Base-by-base conservation (phyloP, 2,888 invertebrate genomes). In the Rotaria socialis region DNA sequence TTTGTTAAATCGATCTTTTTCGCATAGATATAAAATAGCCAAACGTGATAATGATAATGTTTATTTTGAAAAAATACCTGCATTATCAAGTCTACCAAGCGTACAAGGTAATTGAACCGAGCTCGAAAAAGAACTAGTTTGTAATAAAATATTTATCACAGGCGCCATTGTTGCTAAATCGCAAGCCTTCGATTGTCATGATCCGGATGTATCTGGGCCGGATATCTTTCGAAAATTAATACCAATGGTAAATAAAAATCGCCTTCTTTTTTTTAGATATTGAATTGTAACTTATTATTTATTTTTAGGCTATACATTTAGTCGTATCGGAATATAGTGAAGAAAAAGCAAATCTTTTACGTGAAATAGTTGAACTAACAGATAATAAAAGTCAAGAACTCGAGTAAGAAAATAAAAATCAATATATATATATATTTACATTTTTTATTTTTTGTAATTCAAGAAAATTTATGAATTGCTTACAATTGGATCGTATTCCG, bases 31-130 rank as follows among this genome's bases (percentile, higher is more conserved):
- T 86, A 96, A 96, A 90, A 95, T 95, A 55, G 96, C 96, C 0
- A 95, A 95, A 91, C 96, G 96, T 92, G 97, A 97, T 91, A 97
- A 97, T 91, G 97, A 97, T 91, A 96, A 96, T 90, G 96, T 97
- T 87, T 97, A 97, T 89, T 96, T 97, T 89, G 97, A 97, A 90
- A 94, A 96, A 89, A 95, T 98, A 0, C 96, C 97, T 0, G 94
- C 95, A 67, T 92, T 94, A 86, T 94, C 95, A 87, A 92, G 94
- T 58, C 92, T 97, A 85, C 93, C 94, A 2, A 95, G 10, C 11
- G 8, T 80, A 47, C 80, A 47, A 80, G 80, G 80, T 80, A 80
- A 4, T 47, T 24, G 2, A 47, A 24, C 11, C 14, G 19, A 35
- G 35, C 2, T 55, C 3, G 6, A 14, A 47, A n/a, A 11, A 80